Evolutionary conservation across 1,140 invertebrate species (phyloP).

Genomic region (Bombyx mandarina): DNA sequence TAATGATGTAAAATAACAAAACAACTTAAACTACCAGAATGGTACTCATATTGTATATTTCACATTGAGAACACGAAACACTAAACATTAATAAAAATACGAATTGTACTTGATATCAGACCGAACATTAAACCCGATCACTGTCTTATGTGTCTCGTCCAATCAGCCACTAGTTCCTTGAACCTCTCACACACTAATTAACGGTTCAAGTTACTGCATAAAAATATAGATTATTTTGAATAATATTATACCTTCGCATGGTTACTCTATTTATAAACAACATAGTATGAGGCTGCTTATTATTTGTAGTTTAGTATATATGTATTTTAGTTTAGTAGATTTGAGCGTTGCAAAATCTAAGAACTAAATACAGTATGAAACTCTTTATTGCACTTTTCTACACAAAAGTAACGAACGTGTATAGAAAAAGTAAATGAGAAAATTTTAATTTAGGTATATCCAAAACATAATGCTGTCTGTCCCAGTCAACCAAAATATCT

Average conservation of each 20-base stretch:
- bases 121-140: slow-evolving; percentile 33
- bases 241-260: neutral
- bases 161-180: slow-evolving; percentile 35
- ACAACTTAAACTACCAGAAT: too few species aligned
- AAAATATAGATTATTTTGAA: neutral
- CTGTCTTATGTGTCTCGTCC: slow-evolving; percentile 44
- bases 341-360: too few species aligned
- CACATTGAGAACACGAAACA: neutral
- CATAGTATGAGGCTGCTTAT: neutral
- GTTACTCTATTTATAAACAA: neutral
- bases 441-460: too few species aligned
- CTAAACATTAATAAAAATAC: neutral
- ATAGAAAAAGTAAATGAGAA: too few species aligned
- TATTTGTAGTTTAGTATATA: neutral
- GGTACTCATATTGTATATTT: too few species aligned
- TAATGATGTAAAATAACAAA: too few species aligned
- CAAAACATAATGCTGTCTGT: too few species aligned
- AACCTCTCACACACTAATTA: slow-evolving; percentile 52
- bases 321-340: neutral
- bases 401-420: too few species aligned
- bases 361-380: too few species aligned
- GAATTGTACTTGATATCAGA: slow-evolving; percentile 20
- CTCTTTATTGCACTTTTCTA: too few species aligned
- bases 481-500: too few species aligned
- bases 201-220: slow-evolving; percentile 25